Evolutionary conservation across 2,113 vertebrate species (phyloP).

Genomic region (Antechinus stuartii): DNA sequence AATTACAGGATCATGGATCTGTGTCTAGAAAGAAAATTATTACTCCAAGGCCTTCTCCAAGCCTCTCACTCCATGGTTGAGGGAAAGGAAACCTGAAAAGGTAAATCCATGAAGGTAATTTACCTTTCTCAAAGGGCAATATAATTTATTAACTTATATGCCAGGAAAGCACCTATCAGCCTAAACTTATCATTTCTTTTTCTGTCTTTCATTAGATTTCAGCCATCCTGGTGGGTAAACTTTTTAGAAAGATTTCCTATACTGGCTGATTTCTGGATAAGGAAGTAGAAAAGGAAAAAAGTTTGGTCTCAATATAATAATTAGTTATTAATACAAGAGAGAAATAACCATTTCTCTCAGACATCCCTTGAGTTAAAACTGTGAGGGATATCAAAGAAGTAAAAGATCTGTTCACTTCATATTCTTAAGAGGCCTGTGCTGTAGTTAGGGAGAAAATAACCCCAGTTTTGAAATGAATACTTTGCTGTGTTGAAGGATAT

Average conservation of each 20-base stretch:
- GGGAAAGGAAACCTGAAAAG: neutral
- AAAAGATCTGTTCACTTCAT: neutral
- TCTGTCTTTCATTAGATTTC: too few relatives aligned
- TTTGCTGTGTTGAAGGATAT: neutral
- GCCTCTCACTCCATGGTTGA: neutral
- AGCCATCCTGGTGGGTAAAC: too few relatives aligned
- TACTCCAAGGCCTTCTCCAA: neutral
- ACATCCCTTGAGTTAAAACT: neutral
- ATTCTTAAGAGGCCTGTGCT: neutral
- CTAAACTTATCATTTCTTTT: too few relatives aligned
- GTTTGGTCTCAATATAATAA: neutral
- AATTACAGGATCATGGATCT: neutral
- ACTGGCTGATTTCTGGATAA: too few relatives aligned
- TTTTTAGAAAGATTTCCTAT: too few relatives aligned
- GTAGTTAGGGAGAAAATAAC: neutral
- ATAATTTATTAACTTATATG: neutral
- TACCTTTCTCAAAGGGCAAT: neutral
- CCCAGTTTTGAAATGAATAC: neutral
- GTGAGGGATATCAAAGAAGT: neutral
- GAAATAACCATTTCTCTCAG: neutral
- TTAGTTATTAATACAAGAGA: neutral
- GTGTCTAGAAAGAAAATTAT: neutral
- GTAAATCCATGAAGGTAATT: neutral
- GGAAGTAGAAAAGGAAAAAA: too few relatives aligned
- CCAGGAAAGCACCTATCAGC: too few relatives aligned